Evolutionary conservation across 2,888 invertebrate genomes (phyloP).

Genomic region (Drosophila barbarae): DNA sequence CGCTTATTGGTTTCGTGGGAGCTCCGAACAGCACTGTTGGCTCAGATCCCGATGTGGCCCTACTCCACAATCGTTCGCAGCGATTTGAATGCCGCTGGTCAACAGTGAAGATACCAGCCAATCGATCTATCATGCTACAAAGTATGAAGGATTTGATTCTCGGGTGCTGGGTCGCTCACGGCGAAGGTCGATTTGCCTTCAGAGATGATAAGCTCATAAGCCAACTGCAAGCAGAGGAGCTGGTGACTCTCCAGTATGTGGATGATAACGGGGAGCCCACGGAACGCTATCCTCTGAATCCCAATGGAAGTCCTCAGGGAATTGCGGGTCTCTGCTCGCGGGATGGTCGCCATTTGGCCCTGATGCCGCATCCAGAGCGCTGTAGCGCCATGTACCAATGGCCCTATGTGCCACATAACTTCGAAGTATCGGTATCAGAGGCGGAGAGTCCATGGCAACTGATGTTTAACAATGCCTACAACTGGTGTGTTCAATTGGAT

Average conservation of each 20-base stretch:
- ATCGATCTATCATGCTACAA: constrained; percentile 88
- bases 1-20: constrained; percentile 94
- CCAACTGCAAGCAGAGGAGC: constrained; percentile 82
- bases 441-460: constrained; percentile 92
- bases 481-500: constrained; percentile 81
- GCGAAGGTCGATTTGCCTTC: constrained; percentile 91
- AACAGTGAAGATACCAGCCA: constrained; percentile 86
- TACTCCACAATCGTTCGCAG: constrained; percentile 93
- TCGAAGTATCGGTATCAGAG: constrained; percentile 75
- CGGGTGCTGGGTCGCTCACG: constrained; percentile 98
- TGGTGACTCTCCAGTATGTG: constrained; percentile 90
- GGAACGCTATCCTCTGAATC: constrained; percentile 94
- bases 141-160: constrained; percentile 93
- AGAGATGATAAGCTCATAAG: constrained; percentile 81
- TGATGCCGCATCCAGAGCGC: constrained; percentile 99
- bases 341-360: constrained; percentile 95
- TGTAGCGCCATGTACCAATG: constrained; percentile 95
- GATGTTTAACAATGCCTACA: constrained; percentile 94
- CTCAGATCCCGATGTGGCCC: constrained; percentile 82
- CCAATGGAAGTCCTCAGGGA: constrained; percentile 92
- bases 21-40: constrained; percentile 76
- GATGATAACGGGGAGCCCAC: constrained; percentile 89
- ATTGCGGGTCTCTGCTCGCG: constrained; percentile 93
- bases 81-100: constrained; percentile 90
- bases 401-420: constrained; percentile 84